Percentiles rank a stretch among this genome's conserved stretches.
Evolutionary conservation across 2,888 invertebrate species (phyloP).

Genomic region (Tetheella fluctuosa): DNA sequence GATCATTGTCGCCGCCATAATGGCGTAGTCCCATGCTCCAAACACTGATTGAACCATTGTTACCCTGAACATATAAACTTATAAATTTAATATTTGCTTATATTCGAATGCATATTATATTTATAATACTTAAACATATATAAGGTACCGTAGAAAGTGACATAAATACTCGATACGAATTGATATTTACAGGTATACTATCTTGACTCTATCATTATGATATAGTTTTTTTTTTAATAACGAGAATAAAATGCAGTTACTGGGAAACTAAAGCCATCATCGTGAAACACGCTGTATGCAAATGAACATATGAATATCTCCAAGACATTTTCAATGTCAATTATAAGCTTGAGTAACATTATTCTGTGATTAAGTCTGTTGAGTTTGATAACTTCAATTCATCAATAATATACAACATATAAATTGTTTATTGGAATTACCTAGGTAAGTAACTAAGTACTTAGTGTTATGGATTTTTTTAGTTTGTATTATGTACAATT

Average conservation of each 20-base stretch:
- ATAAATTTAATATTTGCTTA: neutral
- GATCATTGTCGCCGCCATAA: slow-evolving; percentile 88
- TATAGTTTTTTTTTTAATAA: neutral
- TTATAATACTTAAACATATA: too few relatives aligned
- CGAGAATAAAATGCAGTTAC: neutral
- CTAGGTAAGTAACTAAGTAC: too few relatives aligned
- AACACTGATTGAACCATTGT: slow-evolving; percentile 74
- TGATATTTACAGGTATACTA: too few relatives aligned
- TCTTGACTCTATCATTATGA: too few relatives aligned
- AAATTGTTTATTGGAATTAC: too few relatives aligned
- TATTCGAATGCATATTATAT: neutral
- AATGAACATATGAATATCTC: neutral
- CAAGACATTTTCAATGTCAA: neutral
- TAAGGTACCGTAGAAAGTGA: too few relatives aligned
- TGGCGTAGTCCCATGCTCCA: slow-evolving; percentile 89
- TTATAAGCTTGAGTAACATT: too few relatives aligned
- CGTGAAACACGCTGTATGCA: neutral
- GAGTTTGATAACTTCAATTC: neutral
- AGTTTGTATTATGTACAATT: too few relatives aligned
- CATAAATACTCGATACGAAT: too few relatives aligned
- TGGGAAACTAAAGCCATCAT: neutral
- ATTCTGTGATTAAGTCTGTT: neutral
- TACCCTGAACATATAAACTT: slow-evolving; percentile 26
- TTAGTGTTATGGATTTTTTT: too few relatives aligned
- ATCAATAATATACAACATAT: neutral